A percentile compares a stretch with the other conserved stretches of the same genome.
Evolutionary conservation across 1,140 invertebrate species (phyloP).

Genomic region (Philaenus spumarius): DNA sequence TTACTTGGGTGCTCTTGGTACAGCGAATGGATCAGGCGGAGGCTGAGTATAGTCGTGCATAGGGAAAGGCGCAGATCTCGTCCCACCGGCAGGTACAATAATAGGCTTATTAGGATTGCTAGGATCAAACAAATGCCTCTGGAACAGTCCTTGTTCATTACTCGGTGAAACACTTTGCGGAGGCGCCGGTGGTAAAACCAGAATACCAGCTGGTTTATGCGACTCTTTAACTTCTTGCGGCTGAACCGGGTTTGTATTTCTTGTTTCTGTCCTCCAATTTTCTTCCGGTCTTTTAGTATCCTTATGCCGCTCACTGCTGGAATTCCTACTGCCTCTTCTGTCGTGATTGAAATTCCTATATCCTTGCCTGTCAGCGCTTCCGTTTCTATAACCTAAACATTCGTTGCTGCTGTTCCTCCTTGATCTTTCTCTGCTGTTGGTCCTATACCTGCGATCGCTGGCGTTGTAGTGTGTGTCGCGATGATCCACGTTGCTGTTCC

Average conservation of each 20-base stretch:
- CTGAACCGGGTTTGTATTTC: slow-evolving; percentile 31
- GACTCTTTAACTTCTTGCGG: slow-evolving; percentile 33
- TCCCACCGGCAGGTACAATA: slow-evolving; percentile 47
- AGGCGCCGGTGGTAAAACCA: slow-evolving; percentile 7
- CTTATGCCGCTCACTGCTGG: slow-evolving; percentile 20
- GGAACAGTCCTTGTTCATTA: slow-evolving; percentile 24
- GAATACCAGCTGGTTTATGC: slow-evolving; percentile 26
- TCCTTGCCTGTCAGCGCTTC: slow-evolving; percentile 29
- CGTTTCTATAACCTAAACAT: neutral
- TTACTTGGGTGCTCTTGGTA: neutral
- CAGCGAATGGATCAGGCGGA: too few relatives aligned
- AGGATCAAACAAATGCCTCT: slow-evolving; percentile 55
- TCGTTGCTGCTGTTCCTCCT: neutral
- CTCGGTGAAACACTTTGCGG: slow-evolving; percentile 26
- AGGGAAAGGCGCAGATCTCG: slow-evolving; percentile 37
- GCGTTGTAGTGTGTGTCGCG: slow-evolving; percentile 34
- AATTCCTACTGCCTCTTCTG: slow-evolving; percentile 35
- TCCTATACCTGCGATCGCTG: slow-evolving; percentile 18
- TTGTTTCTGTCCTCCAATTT: slow-evolving; percentile 42
- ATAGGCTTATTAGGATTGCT: slow-evolving; percentile 64
- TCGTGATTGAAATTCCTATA: slow-evolving; percentile 17
- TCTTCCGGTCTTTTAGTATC: slow-evolving; percentile 32
- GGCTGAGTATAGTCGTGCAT: neutral
- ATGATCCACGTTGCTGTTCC: slow-evolving; percentile 33
- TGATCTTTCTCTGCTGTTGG: slow-evolving; percentile 7